Conservation (phyloP, 2,888 invertebrate genomes). For the Iselma pallidipennis region DNA sequence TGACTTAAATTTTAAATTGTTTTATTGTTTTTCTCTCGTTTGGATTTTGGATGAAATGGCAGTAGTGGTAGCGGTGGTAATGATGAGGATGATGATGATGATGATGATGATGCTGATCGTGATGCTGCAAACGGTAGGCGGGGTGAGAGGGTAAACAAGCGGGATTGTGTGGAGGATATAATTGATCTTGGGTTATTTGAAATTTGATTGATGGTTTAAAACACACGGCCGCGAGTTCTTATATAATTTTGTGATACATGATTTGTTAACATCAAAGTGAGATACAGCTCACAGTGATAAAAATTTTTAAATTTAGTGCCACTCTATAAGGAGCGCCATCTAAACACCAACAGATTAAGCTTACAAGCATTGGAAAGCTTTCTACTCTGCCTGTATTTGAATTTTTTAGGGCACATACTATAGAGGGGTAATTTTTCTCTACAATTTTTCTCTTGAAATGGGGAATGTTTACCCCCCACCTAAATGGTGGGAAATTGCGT, state of each 20-base stretch:
- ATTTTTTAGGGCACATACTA: no score
- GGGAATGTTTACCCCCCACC: no score
- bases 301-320: no score
- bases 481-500: no score
- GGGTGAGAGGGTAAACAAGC: neutral
- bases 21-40: conserved; percentile 53
- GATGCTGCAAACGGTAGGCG: neutral
- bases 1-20: conserved; percentile 55
- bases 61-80: neutral
- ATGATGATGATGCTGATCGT: neutral
- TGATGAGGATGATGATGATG: neutral
- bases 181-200: neutral
- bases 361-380: no score
- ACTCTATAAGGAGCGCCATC: no score
- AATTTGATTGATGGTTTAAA: neutral
- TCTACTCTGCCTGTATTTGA: no score
- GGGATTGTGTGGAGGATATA: neutral
- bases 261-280: neutral
- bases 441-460: no score
- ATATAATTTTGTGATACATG: neutral
- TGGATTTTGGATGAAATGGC: conserved; percentile 5
- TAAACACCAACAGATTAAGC: no score
- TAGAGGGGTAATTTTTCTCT: no score
- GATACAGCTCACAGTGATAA: no score
- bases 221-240: neutral